Conservation (phyloP, 1,140 invertebrate genomes). For the Macrobrachium nipponense region DNA sequence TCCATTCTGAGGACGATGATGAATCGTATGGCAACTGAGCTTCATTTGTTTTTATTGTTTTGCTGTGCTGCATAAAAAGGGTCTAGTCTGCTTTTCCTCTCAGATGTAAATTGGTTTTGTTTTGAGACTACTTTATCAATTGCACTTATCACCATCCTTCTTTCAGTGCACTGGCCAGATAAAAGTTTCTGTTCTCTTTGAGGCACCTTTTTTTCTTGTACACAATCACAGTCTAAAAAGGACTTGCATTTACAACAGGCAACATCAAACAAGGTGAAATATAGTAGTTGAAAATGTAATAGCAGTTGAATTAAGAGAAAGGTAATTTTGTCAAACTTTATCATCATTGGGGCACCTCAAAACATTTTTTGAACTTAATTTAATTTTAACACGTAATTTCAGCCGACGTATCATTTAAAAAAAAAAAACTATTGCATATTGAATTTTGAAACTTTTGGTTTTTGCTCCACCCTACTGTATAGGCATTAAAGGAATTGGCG, state of each 20-base stretch:
- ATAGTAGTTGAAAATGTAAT: no score
- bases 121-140: neutral
- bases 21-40: neutral
- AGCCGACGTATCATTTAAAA: neutral
- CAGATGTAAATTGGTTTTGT: no score
- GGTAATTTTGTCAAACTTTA: no score
- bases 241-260: no score
- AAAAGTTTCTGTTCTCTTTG: constrained; percentile 9
- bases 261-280: constrained; percentile 18
- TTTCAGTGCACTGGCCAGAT: constrained; percentile 12
- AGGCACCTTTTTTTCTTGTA: neutral
- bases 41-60: constrained; percentile 7
- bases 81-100: constrained; percentile 18
- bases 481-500: no score
- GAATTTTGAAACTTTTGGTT: no score
- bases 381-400: neutral
- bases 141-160: constrained; percentile 18
- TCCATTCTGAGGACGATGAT: constrained; percentile 4
- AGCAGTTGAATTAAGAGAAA: neutral
- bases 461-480: no score
- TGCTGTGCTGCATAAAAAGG: constrained; percentile 14
- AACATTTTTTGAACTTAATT: no score
- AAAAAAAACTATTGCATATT: neutral
- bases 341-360: constrained; percentile 17
- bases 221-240: neutral